A percentile compares a stretch with the other conserved stretches of the same genome.
phyloP scores from a whole-genome alignment of 2,888 invertebrate genomes.

The Amphimallon solstitiale region DNA sequence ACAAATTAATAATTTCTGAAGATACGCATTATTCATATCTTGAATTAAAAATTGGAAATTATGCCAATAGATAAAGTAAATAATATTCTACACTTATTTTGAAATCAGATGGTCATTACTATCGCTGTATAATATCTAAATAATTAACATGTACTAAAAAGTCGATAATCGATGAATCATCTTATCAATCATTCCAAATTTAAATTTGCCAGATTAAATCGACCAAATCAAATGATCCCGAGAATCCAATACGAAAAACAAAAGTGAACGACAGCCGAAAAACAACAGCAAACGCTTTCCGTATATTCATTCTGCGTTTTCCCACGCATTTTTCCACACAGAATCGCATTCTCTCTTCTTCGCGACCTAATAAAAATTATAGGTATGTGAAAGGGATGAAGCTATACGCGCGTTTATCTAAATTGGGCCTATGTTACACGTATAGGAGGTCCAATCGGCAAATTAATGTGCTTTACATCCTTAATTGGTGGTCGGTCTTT shows the following conservation, averaged over 20 bases:
- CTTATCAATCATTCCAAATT: conserved; percentile 41
- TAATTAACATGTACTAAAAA: not conserved
- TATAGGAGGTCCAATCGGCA: conserved; percentile 62
- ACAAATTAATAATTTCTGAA: too few relatives aligned
- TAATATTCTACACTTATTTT: too few relatives aligned
- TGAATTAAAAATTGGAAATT: too few relatives aligned
- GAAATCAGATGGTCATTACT: not conserved
- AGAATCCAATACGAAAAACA: conserved; percentile 27
- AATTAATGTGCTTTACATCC: conserved; percentile 65
- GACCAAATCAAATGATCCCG: conserved; percentile 46
- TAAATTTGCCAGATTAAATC: conserved; percentile 49
- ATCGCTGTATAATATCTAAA: not conserved
- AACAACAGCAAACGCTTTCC: conserved; percentile 42
- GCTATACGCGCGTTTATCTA: conserved; percentile 37
- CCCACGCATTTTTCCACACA: conserved; percentile 14
- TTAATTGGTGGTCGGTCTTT: conserved; percentile 60
- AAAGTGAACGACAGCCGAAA: conserved; percentile 26
- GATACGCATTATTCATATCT: too few relatives aligned
- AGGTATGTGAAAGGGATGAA: conserved; percentile 27
- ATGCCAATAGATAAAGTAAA: too few relatives aligned
- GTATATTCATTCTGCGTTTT: conserved; percentile 39
- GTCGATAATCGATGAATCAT: not conserved
- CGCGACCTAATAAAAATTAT: not conserved
- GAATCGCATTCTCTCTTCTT: conserved; percentile 21
- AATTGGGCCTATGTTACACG: conserved; percentile 51